Evolutionary conservation across 2,113 vertebrate species (phyloP), one percentile per base, ranked within the genome.

Genomic region (Leptosomus discolor): DNA sequence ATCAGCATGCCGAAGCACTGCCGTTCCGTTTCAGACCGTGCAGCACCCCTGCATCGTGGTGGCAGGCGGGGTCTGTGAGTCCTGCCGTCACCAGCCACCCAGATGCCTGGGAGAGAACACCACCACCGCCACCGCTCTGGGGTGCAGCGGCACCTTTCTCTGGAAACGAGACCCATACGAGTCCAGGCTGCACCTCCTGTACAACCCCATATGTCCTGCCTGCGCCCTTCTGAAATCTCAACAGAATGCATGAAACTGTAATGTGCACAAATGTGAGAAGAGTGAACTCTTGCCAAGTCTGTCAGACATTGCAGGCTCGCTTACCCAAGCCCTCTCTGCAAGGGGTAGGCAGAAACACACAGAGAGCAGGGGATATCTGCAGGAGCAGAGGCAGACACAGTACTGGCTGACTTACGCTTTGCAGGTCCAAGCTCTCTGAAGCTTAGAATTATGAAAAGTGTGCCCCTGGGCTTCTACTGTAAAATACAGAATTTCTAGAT

Each of bases 141-240:
- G 18, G 9, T 22, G 21, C 36, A 56, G 20, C 17, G 2, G 24
- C 17, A 8, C 36, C 20, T 29, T 20, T 41, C 61, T 24, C 8
- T 10, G 51, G 34, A 71, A 67, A 76, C 1, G 2, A 21, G 22
- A 37, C 27, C 34, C 46, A 12, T 13, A 7, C 6, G 13, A 60
- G 29, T 13, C 51, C 24, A 30, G 36, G 24, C 21, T n/a, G 23
- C 8, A 23, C 19, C 19, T 71, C 30, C n/a, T 50, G 2, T 19
- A 23, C 9, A 37, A 22, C 21, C 8, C 9, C 5, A 5, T 21
- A 5, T 0, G 0, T 30, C 30, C 29, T 5, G 5, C 14, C 60
- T 21, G 21, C 14, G 14, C 7, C 29, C 8, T 9, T 46, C 39
- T 41, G 34, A 86, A 65, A 50, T 34, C 41, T 57, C 53, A 68